phyloP scores from a whole-genome alignment of 2,888 invertebrate genomes.

The Hoplodrina ambigua region DNA sequence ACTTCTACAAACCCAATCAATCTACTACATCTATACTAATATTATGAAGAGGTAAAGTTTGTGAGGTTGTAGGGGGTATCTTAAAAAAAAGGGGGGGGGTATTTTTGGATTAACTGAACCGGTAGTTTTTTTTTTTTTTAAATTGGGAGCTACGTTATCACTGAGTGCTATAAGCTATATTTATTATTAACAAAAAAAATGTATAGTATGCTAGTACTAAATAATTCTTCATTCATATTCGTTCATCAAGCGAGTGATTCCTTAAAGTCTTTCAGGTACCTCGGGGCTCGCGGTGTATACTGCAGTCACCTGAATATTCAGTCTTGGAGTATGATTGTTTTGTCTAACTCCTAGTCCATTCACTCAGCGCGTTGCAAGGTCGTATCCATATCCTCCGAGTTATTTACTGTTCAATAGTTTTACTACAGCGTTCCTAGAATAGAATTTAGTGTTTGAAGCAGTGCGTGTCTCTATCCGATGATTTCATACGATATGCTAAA shows the following conservation, averaged over 20 bases:
- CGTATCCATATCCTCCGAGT: conserved; percentile 33
- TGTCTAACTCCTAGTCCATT: conserved; percentile 37
- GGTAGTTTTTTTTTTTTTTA: no score
- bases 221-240: conserved; percentile 6
- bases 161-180: no score
- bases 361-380: conserved; percentile 39
- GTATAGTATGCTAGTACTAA: background rate
- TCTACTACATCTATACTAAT: background rate
- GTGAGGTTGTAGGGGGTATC: no score
- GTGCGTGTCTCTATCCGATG: conserved; percentile 20
- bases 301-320: background rate
- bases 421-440: conserved; percentile 33
- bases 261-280: conserved; percentile 1
- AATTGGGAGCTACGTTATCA: no score
- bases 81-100: no score
- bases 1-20: background rate
- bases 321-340: conserved; percentile 28
- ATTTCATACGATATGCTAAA: conserved; percentile 22
- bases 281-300: background rate
- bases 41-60: no score
- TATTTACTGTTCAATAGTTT: conserved; percentile 36
- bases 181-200: no score
- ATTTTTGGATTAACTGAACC: no score
- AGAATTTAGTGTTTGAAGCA: conserved; percentile 8
- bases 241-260: conserved; percentile 15